phyloP scores from a whole-genome alignment of 1,140 invertebrate species.

The Calliphora vicina region DNA sequence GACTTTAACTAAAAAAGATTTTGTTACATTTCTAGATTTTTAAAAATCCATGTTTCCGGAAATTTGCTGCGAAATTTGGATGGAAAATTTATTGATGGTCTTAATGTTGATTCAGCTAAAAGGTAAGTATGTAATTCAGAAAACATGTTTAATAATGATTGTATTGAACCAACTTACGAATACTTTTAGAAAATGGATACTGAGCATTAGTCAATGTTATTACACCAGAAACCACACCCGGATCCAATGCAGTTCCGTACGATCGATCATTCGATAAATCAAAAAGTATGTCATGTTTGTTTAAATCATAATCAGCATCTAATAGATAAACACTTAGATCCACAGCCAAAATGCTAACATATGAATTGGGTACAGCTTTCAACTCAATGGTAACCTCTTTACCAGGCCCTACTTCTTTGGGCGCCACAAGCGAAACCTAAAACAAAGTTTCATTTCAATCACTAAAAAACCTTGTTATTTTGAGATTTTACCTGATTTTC shows the following conservation, averaged over 20 bases:
- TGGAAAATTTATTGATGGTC: not conserved
- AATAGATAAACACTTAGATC: conserved; percentile 1
- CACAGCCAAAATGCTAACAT: not conserved
- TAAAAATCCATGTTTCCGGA: conserved; percentile 24
- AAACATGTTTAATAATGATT: too few species aligned
- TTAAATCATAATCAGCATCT: not conserved
- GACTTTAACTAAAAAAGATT: too few species aligned
- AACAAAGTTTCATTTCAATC: not conserved
- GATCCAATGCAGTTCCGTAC: not conserved
- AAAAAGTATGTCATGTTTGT: not conserved
- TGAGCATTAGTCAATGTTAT: conserved; percentile 8
- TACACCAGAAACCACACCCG: not conserved
- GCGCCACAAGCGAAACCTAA: not conserved
- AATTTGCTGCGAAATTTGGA: not conserved
- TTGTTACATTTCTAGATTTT: conserved; percentile 3
- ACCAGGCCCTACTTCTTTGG: not conserved
- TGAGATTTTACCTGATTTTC: not conserved
- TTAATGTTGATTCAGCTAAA: not conserved
- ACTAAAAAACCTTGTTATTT: not conserved
- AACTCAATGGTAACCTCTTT: not conserved
- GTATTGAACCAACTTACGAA: not conserved
- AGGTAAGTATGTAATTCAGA: too few species aligned
- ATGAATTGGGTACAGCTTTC: not conserved
- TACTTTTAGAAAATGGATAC: not conserved
- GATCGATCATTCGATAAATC: not conserved